Base-by-base conservation (phyloP, 1,140 invertebrate species). In the Drosophila punjabiensis region DNA sequence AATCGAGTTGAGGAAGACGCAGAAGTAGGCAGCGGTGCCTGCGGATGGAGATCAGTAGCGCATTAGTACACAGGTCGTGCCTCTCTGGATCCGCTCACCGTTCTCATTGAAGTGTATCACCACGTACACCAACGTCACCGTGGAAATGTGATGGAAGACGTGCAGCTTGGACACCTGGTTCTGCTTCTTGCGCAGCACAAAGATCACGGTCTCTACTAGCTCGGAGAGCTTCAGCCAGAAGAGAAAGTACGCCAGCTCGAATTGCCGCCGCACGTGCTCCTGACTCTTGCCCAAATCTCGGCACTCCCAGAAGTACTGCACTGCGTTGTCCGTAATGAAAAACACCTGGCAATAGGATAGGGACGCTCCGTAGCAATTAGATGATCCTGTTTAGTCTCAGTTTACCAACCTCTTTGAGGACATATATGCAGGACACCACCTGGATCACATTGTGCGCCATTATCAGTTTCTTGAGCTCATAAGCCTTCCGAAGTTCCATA, bases 1-100 rank as follows among this genome's bases (percentile, higher is more conserved):
- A 64, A 94, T 95, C 63, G 96, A 96, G 91, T 99, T 99, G 68
- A 98, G 95, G 5, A 96, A 87, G 4, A 96, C 95, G 0, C 97
- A 95, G 28, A 98, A 95, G 0, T 96, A 97, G 3, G 95, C 95
- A 80, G 97, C 96, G 16, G 96, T 96, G 79, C 97, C 97, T 95
- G 93, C 8, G 13, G 13, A 9, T 30, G 18, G 8, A 33, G 2
- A 39, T 33, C 2, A 35, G 43, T n/a, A 3, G 18, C 3, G 14
- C 3, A 11, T 64, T 43, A 11, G 20, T 4, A 8, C 5, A 30
- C 1, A 37, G 24, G 16, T 59, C 13, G 8, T n/a, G 4, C 18
- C 24, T 2, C 14, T 9, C 18, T 6, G 5, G 39, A 20, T 1
- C 61, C 58, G 48, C 78, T 50, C 43, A 83, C 87, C 80, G 67